Percentiles rank a stretch among this genome's conserved stretches.
Conservation (phyloP, 2,888 invertebrate species). For the Apodemia mormo region DNA sequence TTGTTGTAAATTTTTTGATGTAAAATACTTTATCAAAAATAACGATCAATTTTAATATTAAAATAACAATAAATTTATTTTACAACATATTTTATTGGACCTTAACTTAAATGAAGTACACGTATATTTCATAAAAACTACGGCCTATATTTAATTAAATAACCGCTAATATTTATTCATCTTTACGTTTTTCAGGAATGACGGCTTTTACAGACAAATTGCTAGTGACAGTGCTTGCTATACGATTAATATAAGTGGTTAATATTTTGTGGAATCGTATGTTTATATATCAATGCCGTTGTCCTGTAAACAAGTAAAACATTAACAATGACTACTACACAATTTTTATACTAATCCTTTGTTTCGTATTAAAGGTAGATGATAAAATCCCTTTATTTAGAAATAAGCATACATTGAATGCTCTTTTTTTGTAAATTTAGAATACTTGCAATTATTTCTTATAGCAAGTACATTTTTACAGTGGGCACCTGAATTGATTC, state of each 20-base stretch:
- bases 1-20: conserved; percentile 23
- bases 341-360: too few species aligned
- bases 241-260: not conserved
- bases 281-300: too few species aligned
- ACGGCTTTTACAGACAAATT: conserved; percentile 22
- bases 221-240: not conserved
- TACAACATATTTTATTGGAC: conserved; percentile 8
- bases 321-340: too few species aligned
- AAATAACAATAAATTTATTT: conserved; percentile 16
- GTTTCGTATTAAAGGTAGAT: too few species aligned
- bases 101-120: conserved; percentile 18
- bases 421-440: too few species aligned
- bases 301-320: too few species aligned
- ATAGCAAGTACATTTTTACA: too few species aligned
- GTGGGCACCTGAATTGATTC: too few species aligned
- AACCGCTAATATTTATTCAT: conserved; percentile 50
- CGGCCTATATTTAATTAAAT: conserved; percentile 22
- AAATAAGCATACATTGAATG: too few species aligned
- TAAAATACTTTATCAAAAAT: conserved; percentile 4
- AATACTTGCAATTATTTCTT: too few species aligned
- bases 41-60: conserved; percentile 3
- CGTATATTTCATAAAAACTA: conserved; percentile 19
- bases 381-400: too few species aligned
- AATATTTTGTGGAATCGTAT: too few species aligned
- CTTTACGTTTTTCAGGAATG: conserved; percentile 44